Conservation (phyloP, 2,797 vertebrate genomes). For the Tangara arthus region DNA sequence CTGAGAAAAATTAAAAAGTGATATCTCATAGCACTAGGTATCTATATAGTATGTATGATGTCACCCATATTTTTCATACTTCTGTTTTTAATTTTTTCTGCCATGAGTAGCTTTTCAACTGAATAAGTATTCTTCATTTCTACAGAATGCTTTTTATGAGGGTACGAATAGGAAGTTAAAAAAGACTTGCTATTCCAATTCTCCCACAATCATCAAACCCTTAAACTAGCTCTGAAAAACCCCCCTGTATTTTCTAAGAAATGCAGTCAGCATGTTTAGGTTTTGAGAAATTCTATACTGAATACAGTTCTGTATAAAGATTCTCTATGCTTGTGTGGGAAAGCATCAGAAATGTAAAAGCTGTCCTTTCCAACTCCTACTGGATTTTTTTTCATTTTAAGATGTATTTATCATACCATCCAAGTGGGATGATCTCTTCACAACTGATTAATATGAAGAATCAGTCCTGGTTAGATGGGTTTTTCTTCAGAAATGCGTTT, state of each 20-base stretch:
- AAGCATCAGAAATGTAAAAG: constrained; percentile 41
- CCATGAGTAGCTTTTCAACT: background rate
- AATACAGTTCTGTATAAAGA: background rate
- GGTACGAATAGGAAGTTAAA: background rate
- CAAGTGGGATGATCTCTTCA: constrained; percentile 32
- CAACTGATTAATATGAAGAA: constrained; percentile 18
- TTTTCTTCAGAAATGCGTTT: constrained; percentile 14
- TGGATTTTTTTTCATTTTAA: constrained; percentile 21
- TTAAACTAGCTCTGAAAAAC: background rate
- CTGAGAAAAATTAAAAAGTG: background rate
- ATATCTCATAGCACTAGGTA: background rate
- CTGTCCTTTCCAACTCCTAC: constrained; percentile 41
- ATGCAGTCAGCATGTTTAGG: background rate
- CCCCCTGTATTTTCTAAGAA: background rate
- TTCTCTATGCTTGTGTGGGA: background rate
- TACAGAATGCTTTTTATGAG: background rate
- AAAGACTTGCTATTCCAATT: background rate
- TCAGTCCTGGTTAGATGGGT: background rate
- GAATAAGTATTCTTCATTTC: background rate
- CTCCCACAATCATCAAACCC: background rate
- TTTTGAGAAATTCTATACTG: background rate
- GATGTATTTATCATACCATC: constrained; percentile 15
- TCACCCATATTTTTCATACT: background rate
- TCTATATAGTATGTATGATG: background rate
- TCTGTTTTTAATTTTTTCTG: background rate